Conservation (phyloP, 2,113 vertebrate genomes). For the Pseudorasbora parva region DNA sequence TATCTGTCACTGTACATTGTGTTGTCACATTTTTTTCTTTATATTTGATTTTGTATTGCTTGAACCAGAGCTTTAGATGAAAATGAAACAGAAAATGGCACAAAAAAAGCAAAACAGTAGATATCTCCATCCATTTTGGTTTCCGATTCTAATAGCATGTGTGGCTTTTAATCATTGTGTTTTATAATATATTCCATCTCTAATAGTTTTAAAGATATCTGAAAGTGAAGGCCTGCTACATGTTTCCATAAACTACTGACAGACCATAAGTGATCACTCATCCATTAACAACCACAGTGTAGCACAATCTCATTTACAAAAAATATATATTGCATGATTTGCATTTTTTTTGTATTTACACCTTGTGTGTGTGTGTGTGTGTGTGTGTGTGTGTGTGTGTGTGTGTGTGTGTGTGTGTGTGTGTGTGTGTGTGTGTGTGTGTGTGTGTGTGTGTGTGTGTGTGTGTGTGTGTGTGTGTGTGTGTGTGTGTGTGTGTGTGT, state of each 20-base stretch:
- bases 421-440: constrained; percentile 39
- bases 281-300: constrained; percentile 67
- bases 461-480: constrained; percentile 39
- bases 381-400: constrained; percentile 48
- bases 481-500: constrained; percentile 39
- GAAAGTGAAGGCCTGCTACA: constrained; percentile 60
- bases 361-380: constrained; percentile 40
- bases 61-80: constrained; percentile 69
- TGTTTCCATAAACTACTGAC: constrained; percentile 63
- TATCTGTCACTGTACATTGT: constrained; percentile 62
- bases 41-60: constrained; percentile 66
- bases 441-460: constrained; percentile 39
- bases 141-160: constrained; percentile 55
- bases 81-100: constrained; percentile 67
- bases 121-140: constrained; percentile 61
- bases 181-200: constrained; percentile 65
- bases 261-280: constrained; percentile 66
- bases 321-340: constrained; percentile 69
- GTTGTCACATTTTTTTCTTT: constrained; percentile 42
- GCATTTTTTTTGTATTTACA: constrained; percentile 73
- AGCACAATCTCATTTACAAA: constrained; percentile 66
- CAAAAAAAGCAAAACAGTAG: constrained; percentile 65
- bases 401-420: constrained; percentile 39
- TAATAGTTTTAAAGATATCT: constrained; percentile 55
- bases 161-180: constrained; percentile 60